A percentile compares a stretch with the other conserved stretches of the same genome.
Evolutionary conservation across 2,797 vertebrate species (phyloP).

Genomic region (Psittacula echo): DNA sequence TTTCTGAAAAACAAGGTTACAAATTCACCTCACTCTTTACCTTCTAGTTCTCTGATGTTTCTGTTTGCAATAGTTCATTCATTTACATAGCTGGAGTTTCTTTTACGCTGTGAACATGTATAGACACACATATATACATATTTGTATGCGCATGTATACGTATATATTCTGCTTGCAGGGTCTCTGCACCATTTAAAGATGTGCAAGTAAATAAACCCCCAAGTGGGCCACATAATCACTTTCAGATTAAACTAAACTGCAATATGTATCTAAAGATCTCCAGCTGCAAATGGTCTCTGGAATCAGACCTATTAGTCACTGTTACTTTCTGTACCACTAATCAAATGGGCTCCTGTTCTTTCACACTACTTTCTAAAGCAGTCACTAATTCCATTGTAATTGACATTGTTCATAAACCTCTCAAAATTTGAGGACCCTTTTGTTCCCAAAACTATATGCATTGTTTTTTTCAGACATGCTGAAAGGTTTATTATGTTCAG

Average conservation of each 20-base stretch:
- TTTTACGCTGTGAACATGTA: background rate
- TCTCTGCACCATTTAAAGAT: background rate
- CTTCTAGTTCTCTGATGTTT: background rate
- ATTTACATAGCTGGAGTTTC: background rate
- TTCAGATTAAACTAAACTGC: background rate
- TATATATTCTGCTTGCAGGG: background rate
- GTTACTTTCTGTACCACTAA: background rate
- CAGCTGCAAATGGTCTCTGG: background rate
- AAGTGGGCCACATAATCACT: background rate
- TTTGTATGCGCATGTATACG: background rate
- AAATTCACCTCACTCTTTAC: background rate
- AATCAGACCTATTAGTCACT: background rate
- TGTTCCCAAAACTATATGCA: background rate
- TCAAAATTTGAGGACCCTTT: background rate
- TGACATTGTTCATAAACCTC: fast-evolving
- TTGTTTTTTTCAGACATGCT: background rate
- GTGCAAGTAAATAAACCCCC: background rate
- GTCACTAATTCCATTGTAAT: background rate
- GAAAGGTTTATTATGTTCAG: background rate
- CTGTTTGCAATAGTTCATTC: background rate
- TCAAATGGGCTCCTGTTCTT: background rate
- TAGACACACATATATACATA: background rate
- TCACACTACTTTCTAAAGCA: background rate
- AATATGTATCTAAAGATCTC: background rate
- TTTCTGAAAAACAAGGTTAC: background rate